Conservation (phyloP, 2,888 invertebrate species). For the Napeogenes sylphis region DNA sequence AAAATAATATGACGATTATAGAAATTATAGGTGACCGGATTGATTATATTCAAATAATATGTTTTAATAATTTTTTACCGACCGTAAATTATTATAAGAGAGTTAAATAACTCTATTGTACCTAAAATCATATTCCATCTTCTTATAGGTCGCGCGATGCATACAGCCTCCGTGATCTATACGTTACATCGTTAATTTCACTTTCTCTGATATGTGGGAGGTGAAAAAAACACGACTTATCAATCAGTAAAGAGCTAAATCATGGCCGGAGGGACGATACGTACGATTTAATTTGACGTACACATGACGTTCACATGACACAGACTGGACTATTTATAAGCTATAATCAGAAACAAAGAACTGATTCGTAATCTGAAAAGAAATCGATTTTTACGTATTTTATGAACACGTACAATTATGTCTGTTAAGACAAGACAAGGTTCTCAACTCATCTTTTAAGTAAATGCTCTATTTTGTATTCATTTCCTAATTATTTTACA, state of each 20-base stretch:
- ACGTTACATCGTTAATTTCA: constrained; percentile 44
- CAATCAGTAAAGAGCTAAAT: constrained; percentile 53
- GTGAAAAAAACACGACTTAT: constrained; percentile 49
- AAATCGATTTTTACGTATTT: constrained; percentile 57
- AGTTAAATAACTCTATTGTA: constrained; percentile 4
- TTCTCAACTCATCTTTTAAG: no score
- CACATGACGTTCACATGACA: constrained; percentile 9
- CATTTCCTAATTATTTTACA: no score
- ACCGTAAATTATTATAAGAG: no score
- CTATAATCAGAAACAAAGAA: constrained; percentile 51
- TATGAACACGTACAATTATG: constrained; percentile 16
- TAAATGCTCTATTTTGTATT: no score
- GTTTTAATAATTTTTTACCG: background rate
- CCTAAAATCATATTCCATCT: constrained; percentile 24
- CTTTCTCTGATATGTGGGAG: constrained; percentile 58
- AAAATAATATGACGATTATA: constrained; percentile 6
- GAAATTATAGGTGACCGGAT: constrained; percentile 15
- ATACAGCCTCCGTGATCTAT: constrained; percentile 53
- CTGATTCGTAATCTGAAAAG: constrained; percentile 63
- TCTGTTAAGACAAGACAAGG: no score
- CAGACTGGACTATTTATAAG: constrained; percentile 43
- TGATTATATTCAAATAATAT: constrained; percentile 12
- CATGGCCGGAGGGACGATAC: constrained; percentile 41
- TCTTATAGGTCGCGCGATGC: constrained; percentile 38
- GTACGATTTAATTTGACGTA: constrained; percentile 21